These are phyloP conservation scores for Hemibagrus guttatus DNA, from an alignment of 2,797 vertebrate species.

Conservation along the genomic window DNA sequence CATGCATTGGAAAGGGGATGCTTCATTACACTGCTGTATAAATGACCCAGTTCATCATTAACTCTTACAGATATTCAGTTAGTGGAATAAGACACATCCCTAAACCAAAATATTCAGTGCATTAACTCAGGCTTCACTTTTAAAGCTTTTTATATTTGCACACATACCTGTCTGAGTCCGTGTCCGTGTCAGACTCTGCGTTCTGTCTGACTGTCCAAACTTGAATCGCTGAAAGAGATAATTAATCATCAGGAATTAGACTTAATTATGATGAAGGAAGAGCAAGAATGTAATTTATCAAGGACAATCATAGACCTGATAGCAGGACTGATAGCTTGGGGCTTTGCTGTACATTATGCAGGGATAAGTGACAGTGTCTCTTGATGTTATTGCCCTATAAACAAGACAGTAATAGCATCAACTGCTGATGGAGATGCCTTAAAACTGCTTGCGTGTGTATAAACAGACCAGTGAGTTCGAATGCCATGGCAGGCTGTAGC, in stretches of 20 bases:
- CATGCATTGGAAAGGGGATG: neutral
- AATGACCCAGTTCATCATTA: neutral
- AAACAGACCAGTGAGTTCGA: no score
- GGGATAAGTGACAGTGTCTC: neutral
- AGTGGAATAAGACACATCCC: neutral
- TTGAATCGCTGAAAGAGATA: constrained; percentile 1
- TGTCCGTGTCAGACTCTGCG: neutral
- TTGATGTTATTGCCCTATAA: neutral
- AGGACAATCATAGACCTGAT: neutral
- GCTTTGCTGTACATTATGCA: neutral
- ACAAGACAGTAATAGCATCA: neutral
- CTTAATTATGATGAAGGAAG: neutral
- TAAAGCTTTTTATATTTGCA: neutral
- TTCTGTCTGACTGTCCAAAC: neutral
- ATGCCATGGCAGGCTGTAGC: neutral
- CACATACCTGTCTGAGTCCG: neutral
- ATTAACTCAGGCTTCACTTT: neutral
- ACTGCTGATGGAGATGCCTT: neutral
- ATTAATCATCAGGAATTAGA: neutral
- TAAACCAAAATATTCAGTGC: neutral
- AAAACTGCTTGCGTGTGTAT: no score
- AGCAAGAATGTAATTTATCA: neutral
- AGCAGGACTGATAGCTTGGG: neutral
- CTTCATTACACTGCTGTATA: neutral
- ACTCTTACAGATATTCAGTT: neutral